These are phyloP conservation scores for Drosophila koepferae DNA, from an alignment of 2,888 invertebrate genomes.

Conservation along the genomic window DNA sequence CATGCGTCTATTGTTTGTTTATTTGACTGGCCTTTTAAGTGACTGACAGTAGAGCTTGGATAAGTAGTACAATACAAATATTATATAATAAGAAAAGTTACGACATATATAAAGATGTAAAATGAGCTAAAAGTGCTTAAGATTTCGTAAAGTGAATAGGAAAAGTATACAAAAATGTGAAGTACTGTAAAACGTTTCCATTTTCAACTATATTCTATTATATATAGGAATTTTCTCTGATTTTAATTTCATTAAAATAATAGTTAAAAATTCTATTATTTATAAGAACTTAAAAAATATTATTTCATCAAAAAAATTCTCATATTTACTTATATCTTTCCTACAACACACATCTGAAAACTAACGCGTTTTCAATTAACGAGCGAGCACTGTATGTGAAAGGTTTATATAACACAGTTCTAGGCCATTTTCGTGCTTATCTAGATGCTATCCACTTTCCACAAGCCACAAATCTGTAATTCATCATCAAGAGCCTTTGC, in stretches of 20 bases:
- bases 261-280: too few species aligned
- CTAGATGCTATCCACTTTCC: neutral
- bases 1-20: slow-evolving; percentile 53
- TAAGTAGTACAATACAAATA: neutral
- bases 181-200: neutral
- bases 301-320: too few species aligned
- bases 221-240: too few species aligned
- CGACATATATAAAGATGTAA: neutral
- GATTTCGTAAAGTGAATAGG: neutral
- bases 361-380: neutral
- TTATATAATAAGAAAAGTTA: neutral
- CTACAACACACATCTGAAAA: neutral
- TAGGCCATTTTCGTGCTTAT: neutral
- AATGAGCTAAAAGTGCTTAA: neutral
- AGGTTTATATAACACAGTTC: neutral
- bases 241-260: neutral
- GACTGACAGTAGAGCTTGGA: slow-evolving; percentile 9
- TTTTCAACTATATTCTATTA: too few species aligned
- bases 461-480: slow-evolving; percentile 10
- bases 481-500: slow-evolving; percentile 26
- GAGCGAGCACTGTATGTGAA: neutral
- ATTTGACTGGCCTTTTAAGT: slow-evolving; percentile 43
- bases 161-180: slow-evolving; percentile 1
- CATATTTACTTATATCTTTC: neutral
- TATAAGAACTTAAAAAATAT: too few species aligned